A percentile compares a stretch with the other conserved stretches of the same genome.
Conservation (phyloP, 2,888 invertebrate species). For the Pterostichus niger region DNA sequence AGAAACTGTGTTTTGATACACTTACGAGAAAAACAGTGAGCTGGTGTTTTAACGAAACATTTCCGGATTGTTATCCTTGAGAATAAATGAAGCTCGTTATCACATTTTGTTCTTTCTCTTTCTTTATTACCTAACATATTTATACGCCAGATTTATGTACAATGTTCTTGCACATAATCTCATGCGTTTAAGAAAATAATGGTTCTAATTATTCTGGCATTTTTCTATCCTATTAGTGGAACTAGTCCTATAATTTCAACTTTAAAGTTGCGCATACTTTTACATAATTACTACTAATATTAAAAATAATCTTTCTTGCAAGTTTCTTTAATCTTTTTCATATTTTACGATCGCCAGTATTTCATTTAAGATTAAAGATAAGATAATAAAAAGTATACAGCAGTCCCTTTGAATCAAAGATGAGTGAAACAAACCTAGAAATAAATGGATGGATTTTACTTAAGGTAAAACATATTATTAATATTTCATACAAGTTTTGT, state of each 20-base stretch:
- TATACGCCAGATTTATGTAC: not conserved
- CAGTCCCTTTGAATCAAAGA: too few species aligned
- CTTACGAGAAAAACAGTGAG: not conserved
- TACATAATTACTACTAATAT: not conserved
- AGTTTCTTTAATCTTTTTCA: not conserved
- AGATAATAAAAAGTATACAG: too few species aligned
- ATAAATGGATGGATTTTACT: too few species aligned
- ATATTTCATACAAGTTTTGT: not conserved
- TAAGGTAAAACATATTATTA: too few species aligned
- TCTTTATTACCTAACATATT: conserved; percentile 3
- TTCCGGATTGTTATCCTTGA: conserved; percentile 15
- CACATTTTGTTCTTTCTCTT: not conserved
- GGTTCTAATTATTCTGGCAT: not conserved
- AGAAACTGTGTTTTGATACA: conserved; percentile 24
- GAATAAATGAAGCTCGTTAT: conserved; percentile 20
- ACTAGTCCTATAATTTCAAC: not conserved
- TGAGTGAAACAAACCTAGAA: too few species aligned
- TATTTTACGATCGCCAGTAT: not conserved
- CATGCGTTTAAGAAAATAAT: conserved; percentile 7
- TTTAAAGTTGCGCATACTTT: not conserved
- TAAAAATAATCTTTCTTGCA: too few species aligned
- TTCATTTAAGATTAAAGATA: too few species aligned
- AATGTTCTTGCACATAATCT: not conserved
- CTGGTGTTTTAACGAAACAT: conserved; percentile 17
- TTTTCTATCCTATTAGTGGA: not conserved